Percentiles rank a stretch among this genome's conserved stretches.
These are phyloP conservation scores for Myiotriccus ornatus DNA, from an alignment of 2,797 vertebrate species.

Conservation along the genomic window DNA sequence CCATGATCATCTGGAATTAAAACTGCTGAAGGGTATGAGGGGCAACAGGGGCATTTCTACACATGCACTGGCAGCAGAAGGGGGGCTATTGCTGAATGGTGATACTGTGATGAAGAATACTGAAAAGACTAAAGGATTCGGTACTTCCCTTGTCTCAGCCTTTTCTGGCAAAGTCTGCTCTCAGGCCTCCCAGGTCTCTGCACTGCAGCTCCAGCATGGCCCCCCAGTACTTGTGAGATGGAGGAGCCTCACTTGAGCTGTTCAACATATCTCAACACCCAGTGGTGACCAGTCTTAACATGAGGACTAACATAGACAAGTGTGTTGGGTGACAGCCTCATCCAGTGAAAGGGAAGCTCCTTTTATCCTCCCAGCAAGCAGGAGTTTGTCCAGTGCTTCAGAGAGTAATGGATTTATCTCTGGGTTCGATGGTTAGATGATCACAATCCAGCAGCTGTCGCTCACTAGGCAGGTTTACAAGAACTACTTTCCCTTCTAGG, in stretches of 20 bases:
- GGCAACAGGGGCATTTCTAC: background rate
- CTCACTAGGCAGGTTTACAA: slow-evolving; percentile 4
- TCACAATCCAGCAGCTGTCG: background rate
- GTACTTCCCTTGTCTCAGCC: background rate
- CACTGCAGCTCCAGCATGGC: accelerated
- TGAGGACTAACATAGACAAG: background rate
- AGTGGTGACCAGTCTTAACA: background rate
- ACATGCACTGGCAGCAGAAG: background rate
- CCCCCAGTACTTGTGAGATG: background rate
- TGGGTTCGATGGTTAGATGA: background rate
- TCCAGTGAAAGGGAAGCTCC: background rate
- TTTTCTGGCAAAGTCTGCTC: background rate
- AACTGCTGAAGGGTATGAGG: background rate
- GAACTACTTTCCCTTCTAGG: slow-evolving; percentile 40
- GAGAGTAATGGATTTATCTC: background rate
- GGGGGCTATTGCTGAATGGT: background rate
- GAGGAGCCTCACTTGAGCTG: background rate
- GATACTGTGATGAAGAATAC: background rate
- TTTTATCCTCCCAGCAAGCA: background rate
- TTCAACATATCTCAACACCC: background rate
- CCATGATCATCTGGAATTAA: background rate
- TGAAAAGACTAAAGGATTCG: background rate
- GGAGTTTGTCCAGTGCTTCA: background rate
- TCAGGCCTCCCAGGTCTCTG: background rate
- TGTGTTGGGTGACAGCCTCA: background rate